phyloP scores from a whole-genome alignment of 2,113 vertebrate species.

The Solea senegalensis region DNA sequence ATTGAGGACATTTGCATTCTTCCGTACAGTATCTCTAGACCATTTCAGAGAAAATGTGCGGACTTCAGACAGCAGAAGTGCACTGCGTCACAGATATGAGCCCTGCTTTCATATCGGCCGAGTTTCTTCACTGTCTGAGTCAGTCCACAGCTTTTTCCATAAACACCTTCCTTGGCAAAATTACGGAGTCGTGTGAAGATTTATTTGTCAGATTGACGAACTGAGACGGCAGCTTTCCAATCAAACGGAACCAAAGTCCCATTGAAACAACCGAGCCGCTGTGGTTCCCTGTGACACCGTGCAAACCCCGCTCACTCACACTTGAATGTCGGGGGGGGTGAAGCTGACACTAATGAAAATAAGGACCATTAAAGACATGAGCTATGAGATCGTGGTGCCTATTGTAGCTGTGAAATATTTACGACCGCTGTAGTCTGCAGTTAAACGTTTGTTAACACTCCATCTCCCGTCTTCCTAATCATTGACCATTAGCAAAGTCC shows the following conservation, averaged over 20 bases:
- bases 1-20: no score
- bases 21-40: no score
- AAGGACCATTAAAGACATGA: slow-evolving; percentile 1
- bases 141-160: background rate
- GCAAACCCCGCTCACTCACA: background rate
- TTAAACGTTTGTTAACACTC: slow-evolving; percentile 73
- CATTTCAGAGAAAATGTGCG: no score
- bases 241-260: slow-evolving; percentile 3
- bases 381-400: slow-evolving; percentile 20
- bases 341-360: background rate
- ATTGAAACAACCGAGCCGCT: background rate
- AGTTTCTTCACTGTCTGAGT: background rate
- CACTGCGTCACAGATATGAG: no score
- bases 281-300: background rate
- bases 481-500: slow-evolving; percentile 56
- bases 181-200: background rate
- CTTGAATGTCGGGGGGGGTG: no score
- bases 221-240: background rate
- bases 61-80: no score
- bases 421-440: slow-evolving; percentile 41
- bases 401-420: slow-evolving; percentile 51
- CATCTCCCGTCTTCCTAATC: slow-evolving; percentile 61
- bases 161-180: slow-evolving; percentile 7
- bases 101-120: no score
- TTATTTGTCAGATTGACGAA: slow-evolving; percentile 21